These are phyloP conservation scores for Gymnocheta viridis DNA, from an alignment of 2,888 invertebrate genomes.

Conservation along the genomic window DNA sequence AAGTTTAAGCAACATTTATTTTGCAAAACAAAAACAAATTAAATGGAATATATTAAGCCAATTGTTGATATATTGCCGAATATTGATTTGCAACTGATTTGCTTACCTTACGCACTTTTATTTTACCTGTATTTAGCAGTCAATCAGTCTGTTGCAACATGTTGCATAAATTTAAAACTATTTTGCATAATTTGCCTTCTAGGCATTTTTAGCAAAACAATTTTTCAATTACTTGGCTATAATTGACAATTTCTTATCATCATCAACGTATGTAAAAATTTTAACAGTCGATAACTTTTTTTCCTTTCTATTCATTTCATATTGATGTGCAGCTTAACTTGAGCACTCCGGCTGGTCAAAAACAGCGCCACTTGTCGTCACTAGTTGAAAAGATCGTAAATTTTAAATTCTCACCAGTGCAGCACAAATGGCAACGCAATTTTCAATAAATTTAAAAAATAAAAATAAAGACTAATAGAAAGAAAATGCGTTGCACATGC, in stretches of 20 bases:
- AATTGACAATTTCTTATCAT: constrained; percentile 69
- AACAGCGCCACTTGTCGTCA: constrained; percentile 78
- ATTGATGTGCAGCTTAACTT: constrained; percentile 35
- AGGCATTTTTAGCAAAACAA: constrained; percentile 66
- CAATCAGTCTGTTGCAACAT: constrained; percentile 38
- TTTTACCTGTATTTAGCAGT: not conserved
- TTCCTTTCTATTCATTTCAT: not conserved
- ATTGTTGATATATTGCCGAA: not conserved
- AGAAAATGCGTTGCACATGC: constrained; percentile 29
- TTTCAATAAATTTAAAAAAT: not conserved
- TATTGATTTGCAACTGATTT: constrained; percentile 1
- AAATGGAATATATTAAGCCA: not conserved
- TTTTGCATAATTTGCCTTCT: constrained; percentile 50
- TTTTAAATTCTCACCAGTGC: constrained; percentile 58
- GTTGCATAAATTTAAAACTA: constrained; percentile 50
- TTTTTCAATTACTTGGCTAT: constrained; percentile 68
- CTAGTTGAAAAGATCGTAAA: constrained; percentile 79
- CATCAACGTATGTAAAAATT: constrained; percentile 48
- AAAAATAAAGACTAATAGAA: not conserved
- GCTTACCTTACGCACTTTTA: constrained; percentile 42
- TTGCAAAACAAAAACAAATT: not conserved
- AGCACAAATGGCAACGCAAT: constrained; percentile 17
- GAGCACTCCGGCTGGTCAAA: not conserved
- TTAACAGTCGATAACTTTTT: constrained; percentile 41
- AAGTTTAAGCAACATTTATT: not conserved